Evolutionary conservation across 2,888 invertebrate species (phyloP).

Genomic region (Calliscelio sp.): DNA sequence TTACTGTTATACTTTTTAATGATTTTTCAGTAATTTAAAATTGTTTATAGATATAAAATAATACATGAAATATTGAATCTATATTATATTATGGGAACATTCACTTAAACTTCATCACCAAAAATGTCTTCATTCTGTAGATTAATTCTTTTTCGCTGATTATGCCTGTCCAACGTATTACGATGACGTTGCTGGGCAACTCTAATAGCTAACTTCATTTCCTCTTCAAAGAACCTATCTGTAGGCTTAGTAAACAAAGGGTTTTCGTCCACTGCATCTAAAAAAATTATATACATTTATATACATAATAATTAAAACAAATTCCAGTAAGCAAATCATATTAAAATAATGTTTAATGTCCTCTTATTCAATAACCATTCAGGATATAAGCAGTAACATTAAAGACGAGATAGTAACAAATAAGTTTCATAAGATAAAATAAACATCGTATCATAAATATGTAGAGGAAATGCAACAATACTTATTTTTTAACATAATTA

Average conservation of each 20-base stretch:
- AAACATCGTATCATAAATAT: neutral
- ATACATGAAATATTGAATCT: no score
- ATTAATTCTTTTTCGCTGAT: neutral
- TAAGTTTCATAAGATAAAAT: neutral
- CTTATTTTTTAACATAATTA: neutral
- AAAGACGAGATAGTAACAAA: neutral
- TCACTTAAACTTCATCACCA: neutral
- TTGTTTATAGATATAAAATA: no score
- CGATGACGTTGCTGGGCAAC: constrained; percentile 2
- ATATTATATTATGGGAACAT: no score
- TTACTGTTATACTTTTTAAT: no score
- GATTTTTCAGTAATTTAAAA: no score
- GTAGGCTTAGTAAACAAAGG: neutral
- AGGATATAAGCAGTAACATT: no score
- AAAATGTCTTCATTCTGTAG: neutral
- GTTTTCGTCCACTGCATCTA: neutral
- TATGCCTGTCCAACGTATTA: neutral
- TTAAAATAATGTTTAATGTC: no score
- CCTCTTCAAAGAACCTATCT: neutral
- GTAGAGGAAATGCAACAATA: neutral
- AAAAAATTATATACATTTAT: neutral
- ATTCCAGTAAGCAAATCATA: neutral
- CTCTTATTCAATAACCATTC: no score
- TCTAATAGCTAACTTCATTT: neutral
- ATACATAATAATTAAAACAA: neutral